A percentile compares a stretch with the other conserved stretches of the same genome.
phyloP scores from a whole-genome alignment of 2,797 vertebrate species.

The Periparus ater region DNA sequence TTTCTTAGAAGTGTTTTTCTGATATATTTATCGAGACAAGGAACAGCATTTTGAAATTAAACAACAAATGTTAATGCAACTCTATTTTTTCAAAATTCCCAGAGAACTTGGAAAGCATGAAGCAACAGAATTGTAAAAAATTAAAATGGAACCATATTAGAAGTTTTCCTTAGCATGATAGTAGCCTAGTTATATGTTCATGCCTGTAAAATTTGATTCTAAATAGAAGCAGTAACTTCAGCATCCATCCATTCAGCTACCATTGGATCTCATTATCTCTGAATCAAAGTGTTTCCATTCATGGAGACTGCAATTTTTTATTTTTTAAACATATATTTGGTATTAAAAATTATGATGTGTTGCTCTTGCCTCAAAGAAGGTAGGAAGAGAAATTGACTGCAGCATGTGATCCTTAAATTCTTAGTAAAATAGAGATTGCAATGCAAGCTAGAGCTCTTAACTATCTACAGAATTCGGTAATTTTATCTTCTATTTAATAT shows the following conservation, averaged over 20 bases:
- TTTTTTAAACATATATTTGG: not conserved
- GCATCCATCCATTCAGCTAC: not conserved
- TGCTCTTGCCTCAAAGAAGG: not conserved
- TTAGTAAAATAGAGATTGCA: not conserved
- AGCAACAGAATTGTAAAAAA: not conserved
- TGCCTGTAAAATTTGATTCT: not conserved
- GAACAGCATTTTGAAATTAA: not conserved
- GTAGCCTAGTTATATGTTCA: not conserved
- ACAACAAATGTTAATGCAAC: not conserved
- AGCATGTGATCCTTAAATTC: not conserved
- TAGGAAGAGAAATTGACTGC: not conserved
- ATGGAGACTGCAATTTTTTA: not conserved
- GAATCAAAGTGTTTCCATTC: not conserved
- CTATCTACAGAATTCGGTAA: not conserved
- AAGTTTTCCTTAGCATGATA: not conserved
- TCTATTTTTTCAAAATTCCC: not conserved
- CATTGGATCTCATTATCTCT: not conserved
- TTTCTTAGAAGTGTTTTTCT: not conserved
- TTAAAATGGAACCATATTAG: not conserved
- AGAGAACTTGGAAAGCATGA: not conserved
- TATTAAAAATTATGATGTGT: not conserved
- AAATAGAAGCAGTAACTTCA: not conserved
- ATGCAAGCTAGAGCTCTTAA: not conserved
- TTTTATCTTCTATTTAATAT: not conserved
- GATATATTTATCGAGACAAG: not conserved